Base-by-base conservation (phyloP, 1,140 invertebrate species). In the Pteromalus puparum region DNA sequence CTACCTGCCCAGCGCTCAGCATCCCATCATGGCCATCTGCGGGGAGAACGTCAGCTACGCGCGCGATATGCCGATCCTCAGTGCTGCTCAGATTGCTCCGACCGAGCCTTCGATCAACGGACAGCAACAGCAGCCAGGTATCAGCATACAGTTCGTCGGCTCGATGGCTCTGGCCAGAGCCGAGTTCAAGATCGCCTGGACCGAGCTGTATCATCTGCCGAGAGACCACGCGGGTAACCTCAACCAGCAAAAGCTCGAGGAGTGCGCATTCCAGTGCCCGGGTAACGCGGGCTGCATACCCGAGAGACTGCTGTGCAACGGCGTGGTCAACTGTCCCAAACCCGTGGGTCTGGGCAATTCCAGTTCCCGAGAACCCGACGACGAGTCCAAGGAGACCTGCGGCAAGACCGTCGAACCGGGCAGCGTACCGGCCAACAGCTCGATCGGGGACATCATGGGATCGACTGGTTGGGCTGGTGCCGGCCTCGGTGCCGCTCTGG, bases 101-200 rank as follows among this genome's bases (percentile, higher is more conserved):
- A 80, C 93, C 94, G 82, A 95, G 95, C 86, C 94, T 94, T 5
- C 6, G 4, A 3, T 61, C 53, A 93, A 95, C 87, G 94, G 95
- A 15, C 68, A 18, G 46, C 38, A 21, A 38, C 46, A 0, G 9
- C 94, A 95, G 1, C 93, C 95, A n/a, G 94, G 94, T 0, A 94
- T 96, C 13, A 93, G 94, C 79, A 94, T 96, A 18, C 95, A 96
- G 81, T 96, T 96, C 74, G 95, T 95, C 1, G 96, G 96, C 0
- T 94, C 95, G 21, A 96, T 96, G 65, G 96, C 97, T 0, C 96
- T 97, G 0, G 96, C 96, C 0, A 93, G 96, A 81, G 96, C 97
- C 1, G 95, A 96, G 1, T 98, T 98, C 89, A 97, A 97, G 91
- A 95, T 98, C 38, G 96, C 96, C 4, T 98, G 97, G 97, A 98